Percentiles rank a stretch among this genome's conserved stretches.
These are phyloP conservation scores for Diplolepis rosae DNA, from an alignment of 2,888 invertebrate genomes.

Conservation along the genomic window DNA sequence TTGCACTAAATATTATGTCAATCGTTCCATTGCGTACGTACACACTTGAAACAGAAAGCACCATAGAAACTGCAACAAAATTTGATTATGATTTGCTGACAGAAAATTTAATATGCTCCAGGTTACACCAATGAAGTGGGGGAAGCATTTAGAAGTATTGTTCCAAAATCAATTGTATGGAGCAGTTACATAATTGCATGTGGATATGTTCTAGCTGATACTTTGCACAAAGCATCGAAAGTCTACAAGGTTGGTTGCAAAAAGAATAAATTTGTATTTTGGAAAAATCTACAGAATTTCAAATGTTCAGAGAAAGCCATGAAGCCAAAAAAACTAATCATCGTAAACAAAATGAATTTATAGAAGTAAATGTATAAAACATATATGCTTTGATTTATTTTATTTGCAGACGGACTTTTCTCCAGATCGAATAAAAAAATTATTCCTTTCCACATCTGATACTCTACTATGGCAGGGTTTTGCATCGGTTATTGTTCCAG, in stretches of 20 bases:
- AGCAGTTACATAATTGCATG: constrained; percentile 87
- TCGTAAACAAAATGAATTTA: neutral
- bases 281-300: no score
- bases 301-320: no score
- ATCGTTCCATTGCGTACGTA: neutral
- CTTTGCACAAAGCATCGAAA: constrained; percentile 84
- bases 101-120: constrained; percentile 67
- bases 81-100: neutral
- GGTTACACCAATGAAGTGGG: constrained; percentile 98
- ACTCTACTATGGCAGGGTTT: constrained; percentile 94
- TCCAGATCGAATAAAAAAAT: constrained; percentile 60
- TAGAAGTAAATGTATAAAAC: no score
- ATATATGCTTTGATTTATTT: neutral
- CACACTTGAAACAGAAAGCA: neutral
- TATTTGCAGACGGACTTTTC: constrained; percentile 55
- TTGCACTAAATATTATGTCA: neutral
- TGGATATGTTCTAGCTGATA: constrained; percentile 91
- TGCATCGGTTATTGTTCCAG: constrained; percentile 92
- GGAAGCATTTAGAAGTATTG: constrained; percentile 90
- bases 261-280: constrained; percentile 9
- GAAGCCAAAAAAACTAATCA: no score
- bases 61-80: neutral
- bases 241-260: constrained; percentile 76
- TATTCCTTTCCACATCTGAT: constrained; percentile 80
- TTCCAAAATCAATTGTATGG: constrained; percentile 82